These are phyloP conservation scores for Spilarctia lutea DNA, from an alignment of 2,888 invertebrate genomes.

Conservation along the genomic window DNA sequence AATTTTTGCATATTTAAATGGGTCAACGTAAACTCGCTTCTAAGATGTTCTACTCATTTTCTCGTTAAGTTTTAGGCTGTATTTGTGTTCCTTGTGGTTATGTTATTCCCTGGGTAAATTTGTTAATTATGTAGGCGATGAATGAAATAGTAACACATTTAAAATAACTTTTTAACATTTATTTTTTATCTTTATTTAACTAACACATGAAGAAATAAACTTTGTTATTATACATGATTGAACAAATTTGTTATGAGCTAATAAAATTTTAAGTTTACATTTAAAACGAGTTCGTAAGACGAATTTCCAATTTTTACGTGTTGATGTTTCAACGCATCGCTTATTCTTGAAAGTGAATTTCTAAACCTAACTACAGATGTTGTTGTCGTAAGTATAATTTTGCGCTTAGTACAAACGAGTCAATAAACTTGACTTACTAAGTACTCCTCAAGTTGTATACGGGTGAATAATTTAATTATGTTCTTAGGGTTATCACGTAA, in stretches of 20 bases:
- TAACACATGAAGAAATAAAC: too few relatives aligned
- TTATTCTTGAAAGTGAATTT: background rate
- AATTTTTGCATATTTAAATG: background rate
- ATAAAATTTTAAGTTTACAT: background rate
- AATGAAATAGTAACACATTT: background rate
- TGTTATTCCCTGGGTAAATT: background rate
- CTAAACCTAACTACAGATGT: background rate
- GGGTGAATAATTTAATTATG: slow-evolving; percentile 37
- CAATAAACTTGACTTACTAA: slow-evolving; percentile 18
- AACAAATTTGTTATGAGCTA: too few relatives aligned
- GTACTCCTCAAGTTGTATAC: slow-evolving; percentile 31
- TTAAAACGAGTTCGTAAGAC: background rate
- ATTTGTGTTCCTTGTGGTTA: background rate
- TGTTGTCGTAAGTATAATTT: background rate
- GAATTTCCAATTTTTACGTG: too few relatives aligned
- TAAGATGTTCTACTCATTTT: background rate
- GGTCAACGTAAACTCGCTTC: background rate
- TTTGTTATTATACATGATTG: too few relatives aligned
- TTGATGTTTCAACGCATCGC: background rate
- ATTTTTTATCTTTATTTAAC: too few relatives aligned
- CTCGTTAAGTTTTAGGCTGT: background rate
- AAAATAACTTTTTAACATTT: too few relatives aligned
- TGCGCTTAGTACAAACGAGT: background rate
- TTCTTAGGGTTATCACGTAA: slow-evolving; percentile 63
- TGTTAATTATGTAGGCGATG: background rate